These are phyloP conservation scores for Melospiza georgiana DNA, from an alignment of 2,113 vertebrate genomes.

Conservation along the genomic window DNA sequence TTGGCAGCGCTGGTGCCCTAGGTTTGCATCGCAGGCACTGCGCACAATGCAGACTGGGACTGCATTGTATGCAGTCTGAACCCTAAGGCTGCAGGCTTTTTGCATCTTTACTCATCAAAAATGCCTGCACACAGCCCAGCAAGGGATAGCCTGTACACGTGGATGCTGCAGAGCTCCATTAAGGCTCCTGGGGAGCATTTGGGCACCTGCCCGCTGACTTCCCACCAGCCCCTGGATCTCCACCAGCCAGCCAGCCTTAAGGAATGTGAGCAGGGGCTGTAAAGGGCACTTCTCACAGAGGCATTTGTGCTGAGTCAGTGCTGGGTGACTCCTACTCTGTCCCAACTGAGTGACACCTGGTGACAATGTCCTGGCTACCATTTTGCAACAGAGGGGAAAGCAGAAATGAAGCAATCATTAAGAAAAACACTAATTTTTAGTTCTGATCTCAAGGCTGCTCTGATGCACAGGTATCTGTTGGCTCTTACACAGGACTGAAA, in stretches of 20 bases:
- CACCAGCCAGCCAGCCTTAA: not conserved
- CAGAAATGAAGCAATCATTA: not conserved
- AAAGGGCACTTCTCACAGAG: not conserved
- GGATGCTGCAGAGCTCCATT: not conserved
- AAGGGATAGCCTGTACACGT: not conserved
- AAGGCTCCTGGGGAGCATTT: not conserved
- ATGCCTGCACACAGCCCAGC: not conserved
- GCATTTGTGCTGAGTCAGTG: not conserved
- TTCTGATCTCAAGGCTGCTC: not conserved
- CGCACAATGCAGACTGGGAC: not conserved
- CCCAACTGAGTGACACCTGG: rapidly evolving
- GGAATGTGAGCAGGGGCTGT: not conserved
- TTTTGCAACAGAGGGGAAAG: not conserved
- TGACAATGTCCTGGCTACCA: not conserved
- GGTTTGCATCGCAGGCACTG: rapidly evolving
- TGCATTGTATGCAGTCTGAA: not conserved
- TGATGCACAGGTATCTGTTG: not conserved
- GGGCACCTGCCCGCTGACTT: not conserved
- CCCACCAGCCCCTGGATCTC: not conserved
- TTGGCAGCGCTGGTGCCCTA: not conserved
- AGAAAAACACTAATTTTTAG: not conserved
- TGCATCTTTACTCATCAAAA: rapidly evolving
- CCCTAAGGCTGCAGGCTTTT: not conserved
- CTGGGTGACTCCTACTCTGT: not conserved
- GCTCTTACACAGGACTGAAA: not conserved